phyloP scores from a whole-genome alignment of 2,797 vertebrate species.

The Mycteria americana region DNA sequence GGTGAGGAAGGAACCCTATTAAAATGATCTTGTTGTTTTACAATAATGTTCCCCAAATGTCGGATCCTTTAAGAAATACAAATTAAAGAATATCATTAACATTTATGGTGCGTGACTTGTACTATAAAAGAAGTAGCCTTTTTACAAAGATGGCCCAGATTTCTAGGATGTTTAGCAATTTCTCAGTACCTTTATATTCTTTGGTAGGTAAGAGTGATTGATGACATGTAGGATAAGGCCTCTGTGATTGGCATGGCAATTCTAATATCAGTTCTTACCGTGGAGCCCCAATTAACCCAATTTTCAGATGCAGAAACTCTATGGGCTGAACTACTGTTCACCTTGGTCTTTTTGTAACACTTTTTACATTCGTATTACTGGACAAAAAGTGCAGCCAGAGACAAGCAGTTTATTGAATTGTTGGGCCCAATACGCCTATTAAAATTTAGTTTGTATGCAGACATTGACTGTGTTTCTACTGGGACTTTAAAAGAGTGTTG shows the following conservation, averaged over 20 bases:
- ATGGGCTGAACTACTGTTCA: background rate
- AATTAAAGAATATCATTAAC: background rate
- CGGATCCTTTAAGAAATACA: background rate
- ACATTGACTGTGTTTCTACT: background rate
- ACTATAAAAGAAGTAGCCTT: background rate
- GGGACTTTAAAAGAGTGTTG: background rate
- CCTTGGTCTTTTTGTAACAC: background rate
- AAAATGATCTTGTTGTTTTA: background rate
- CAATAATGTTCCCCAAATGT: background rate
- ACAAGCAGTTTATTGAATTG: background rate
- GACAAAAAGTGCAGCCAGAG: background rate
- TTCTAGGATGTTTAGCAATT: background rate
- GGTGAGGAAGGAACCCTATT: background rate
- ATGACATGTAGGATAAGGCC: background rate
- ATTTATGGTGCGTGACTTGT: background rate
- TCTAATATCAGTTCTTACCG: background rate
- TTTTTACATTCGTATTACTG: background rate
- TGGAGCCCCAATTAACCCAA: background rate
- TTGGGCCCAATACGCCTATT: background rate
- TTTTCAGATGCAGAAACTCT: background rate
- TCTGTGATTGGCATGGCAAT: background rate
- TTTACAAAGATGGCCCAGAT: background rate
- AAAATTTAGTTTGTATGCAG: background rate
- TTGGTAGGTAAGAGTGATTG: background rate
- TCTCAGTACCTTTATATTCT: background rate